Evolutionary conservation across 2,113 vertebrate species (phyloP).

Genomic region (Apteryx owenii): DNA sequence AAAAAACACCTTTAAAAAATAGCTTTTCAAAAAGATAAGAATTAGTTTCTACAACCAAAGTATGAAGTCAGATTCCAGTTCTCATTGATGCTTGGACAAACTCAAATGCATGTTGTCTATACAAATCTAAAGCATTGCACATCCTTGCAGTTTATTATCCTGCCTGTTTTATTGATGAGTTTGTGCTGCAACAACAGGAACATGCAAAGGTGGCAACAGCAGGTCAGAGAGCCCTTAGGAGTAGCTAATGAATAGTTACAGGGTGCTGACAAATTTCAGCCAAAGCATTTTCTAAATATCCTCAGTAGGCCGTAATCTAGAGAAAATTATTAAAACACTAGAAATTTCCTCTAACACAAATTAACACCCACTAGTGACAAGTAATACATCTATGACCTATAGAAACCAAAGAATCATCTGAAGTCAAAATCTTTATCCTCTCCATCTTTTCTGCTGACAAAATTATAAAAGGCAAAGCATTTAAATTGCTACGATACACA

Average conservation of each 20-base stretch:
- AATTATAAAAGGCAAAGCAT: background rate
- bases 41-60: background rate
- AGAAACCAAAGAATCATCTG: background rate
- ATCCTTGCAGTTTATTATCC: background rate
- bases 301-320: background rate
- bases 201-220: background rate
- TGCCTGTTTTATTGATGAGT: background rate
- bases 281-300: background rate
- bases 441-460: background rate
- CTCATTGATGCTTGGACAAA: background rate
- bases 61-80: background rate
- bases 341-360: background rate
- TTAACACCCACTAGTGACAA: background rate
- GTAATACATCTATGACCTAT: background rate
- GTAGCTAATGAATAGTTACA: background rate
- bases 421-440: background rate
- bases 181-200: background rate
- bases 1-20: background rate
- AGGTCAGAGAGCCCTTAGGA: background rate
- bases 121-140: background rate
- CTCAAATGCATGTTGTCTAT: accelerated
- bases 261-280: background rate
- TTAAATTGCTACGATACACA: background rate
- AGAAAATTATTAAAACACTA: background rate
- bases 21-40: background rate